These are phyloP conservation scores for Mustela lutreola DNA, from an alignment of 2,113 vertebrate genomes.

Conservation along the genomic window DNA sequence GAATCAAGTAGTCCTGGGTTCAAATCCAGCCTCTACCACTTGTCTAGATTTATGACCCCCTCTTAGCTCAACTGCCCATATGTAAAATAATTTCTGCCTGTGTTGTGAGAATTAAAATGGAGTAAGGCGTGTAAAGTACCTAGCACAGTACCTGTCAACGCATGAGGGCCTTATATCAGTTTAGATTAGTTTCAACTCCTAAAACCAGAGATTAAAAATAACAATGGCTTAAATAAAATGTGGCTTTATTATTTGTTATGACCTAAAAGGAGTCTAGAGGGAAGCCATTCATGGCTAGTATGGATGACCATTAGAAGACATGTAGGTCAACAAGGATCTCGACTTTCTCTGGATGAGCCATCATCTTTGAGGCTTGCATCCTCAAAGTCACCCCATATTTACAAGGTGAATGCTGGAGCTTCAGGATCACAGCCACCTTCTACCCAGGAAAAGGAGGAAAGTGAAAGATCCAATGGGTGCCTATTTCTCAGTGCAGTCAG, in stretches of 20 bases:
- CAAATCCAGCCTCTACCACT: not conserved
- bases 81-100: not conserved
- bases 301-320: not conserved
- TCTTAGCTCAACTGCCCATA: not conserved
- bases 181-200: not conserved
- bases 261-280: not conserved
- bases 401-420: not conserved
- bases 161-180: not conserved
- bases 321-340: not conserved
- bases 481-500: not conserved
- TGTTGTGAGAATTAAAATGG: not conserved
- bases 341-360: not conserved
- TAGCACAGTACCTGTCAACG: not conserved
- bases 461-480: not conserved
- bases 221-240: not conserved
- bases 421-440: not conserved
- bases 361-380: not conserved
- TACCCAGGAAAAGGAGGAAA: not conserved
- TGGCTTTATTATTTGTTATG: not conserved
- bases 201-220: not conserved
- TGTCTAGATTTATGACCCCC: not conserved
- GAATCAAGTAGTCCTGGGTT: not conserved
- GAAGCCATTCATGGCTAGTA: not conserved
- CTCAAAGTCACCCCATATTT: constrained; percentile 9
- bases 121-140: not conserved